Evolutionary conservation across 2,888 invertebrate species (phyloP), one percentile per base, ranked within the genome.

Genomic region (Nasonovia ribisnigri): DNA sequence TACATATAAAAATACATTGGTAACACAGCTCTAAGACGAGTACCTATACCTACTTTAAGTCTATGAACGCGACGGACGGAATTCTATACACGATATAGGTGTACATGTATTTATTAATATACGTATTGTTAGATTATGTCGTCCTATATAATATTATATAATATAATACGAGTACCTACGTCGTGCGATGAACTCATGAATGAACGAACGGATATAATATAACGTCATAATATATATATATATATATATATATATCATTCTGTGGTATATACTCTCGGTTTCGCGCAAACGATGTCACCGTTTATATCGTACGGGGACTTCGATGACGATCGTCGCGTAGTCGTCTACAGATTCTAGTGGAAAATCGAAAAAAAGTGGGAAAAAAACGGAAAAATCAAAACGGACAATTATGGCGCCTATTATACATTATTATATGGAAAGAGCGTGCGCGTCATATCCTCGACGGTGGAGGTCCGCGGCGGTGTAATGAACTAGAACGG

Each of bases 401-500:
- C 51, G 43, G 88, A 90, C 86, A 90, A 67, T n/a, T n/a, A n/a
- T 84, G 90, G 90, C 93, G 86, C 89, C 93, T 93, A 84, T 77
- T 36, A 77, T 77, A 36, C 36, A 16, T 67, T 36, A n/a, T n/a
- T 67, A 67, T 77, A 36, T 36, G 77, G 77, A 36, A 20, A 20
- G 36, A 77, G n/a, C 36, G n/a, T 77, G 13, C 13, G 51, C 57
- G 51, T 42, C 36, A 43, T 51, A 60, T 84, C 13, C 51, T 46
- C 10, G 29, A 86, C 91, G 51, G n/a, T 51, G 60, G 29, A 84
- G 90, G 93, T 93, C 67, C 77, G 90, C 29, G 60, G 36, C 89
- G 90, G 93, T 93, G 86, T 86, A 93, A 93, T 93, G 90, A 90
- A 93, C 86, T 93, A 90, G 90, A 90, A 93, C 92, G 10, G 48